Percentiles rank a stretch among this genome's conserved stretches.
phyloP scores from a whole-genome alignment of 2,888 invertebrate genomes.

The Kuschelorhynchus macadamiae region DNA sequence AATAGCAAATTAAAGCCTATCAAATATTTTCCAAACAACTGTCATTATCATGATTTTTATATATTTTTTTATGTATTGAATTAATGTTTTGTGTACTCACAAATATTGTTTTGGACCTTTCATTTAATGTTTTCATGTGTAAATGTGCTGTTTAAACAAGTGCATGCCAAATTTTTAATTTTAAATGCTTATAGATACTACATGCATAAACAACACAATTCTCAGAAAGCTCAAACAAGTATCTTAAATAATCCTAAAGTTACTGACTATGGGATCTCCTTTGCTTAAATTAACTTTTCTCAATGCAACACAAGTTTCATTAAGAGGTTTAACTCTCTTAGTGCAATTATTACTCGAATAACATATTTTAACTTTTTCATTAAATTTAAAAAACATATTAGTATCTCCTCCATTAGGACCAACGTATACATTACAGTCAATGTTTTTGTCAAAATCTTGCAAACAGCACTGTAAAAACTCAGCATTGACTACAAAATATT shows the following conservation, averaged over 20 bases:
- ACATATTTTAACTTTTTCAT: constrained; percentile 75
- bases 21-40: too few species aligned
- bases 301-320: constrained; percentile 75
- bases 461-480: constrained; percentile 84
- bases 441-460: constrained; percentile 72
- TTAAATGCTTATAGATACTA: too few species aligned
- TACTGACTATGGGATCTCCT: constrained; percentile 59
- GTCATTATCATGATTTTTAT: too few species aligned
- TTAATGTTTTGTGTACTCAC: too few species aligned
- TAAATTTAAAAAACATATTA: constrained; percentile 77
- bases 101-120: too few species aligned
- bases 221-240: too few species aligned
- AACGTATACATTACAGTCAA: constrained; percentile 78
- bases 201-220: too few species aligned
- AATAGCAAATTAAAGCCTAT: too few species aligned
- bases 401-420: constrained; percentile 86
- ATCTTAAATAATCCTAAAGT: constrained; percentile 57
- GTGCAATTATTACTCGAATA: constrained; percentile 71
- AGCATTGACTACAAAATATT: constrained; percentile 79
- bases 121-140: too few species aligned
- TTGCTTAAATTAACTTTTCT: constrained; percentile 58
- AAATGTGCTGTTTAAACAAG: too few species aligned
- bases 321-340: constrained; percentile 70
- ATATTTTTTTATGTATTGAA: too few species aligned
- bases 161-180: too few species aligned